Percentiles rank a stretch among this genome's conserved stretches.
Conservation (phyloP, 2,888 invertebrate genomes). For the Esperia sulphurella region DNA sequence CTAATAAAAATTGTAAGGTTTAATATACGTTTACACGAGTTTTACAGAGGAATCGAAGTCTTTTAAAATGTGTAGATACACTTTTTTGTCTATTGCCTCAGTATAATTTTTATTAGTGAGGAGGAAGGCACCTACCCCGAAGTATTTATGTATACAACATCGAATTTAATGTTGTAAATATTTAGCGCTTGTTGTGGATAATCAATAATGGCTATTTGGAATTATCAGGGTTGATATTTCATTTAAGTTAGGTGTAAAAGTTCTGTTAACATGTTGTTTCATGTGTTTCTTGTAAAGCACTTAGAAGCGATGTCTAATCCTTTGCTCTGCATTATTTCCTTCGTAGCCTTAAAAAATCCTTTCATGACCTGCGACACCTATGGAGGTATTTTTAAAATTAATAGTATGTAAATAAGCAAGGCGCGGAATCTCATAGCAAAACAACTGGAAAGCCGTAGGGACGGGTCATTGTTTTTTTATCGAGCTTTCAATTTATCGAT, state of each 20-base stretch:
- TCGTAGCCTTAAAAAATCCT: constrained; percentile 39
- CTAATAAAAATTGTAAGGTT: constrained; percentile 37
- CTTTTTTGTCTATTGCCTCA: too few relatives aligned
- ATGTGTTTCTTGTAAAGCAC: constrained; percentile 44
- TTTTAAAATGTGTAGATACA: too few relatives aligned
- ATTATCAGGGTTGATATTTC: constrained; percentile 74
- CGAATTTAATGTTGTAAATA: constrained; percentile 72
- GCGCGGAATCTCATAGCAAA: too few relatives aligned
- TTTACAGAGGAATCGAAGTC: too few relatives aligned
- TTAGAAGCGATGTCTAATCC: constrained; percentile 35
- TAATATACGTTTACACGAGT: too few relatives aligned
- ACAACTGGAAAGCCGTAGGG: too few relatives aligned
- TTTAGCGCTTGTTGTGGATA: constrained; percentile 62
- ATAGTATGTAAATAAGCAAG: constrained; percentile 54
- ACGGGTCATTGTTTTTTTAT: too few relatives aligned
- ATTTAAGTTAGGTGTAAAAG: constrained; percentile 56
- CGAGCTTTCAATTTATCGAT: too few relatives aligned
- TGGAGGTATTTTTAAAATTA: constrained; percentile 44
- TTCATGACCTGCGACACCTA: constrained; percentile 36
- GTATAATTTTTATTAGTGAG: constrained; percentile 43
- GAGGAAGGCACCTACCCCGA: constrained; percentile 42
- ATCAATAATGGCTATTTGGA: constrained; percentile 64
- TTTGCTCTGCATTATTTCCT: constrained; percentile 44
- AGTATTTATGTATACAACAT: constrained; percentile 62
- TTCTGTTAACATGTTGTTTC: constrained; percentile 34